Evolutionary conservation across 2,797 vertebrate species (phyloP).

Genomic region (Mareca penelope): DNA sequence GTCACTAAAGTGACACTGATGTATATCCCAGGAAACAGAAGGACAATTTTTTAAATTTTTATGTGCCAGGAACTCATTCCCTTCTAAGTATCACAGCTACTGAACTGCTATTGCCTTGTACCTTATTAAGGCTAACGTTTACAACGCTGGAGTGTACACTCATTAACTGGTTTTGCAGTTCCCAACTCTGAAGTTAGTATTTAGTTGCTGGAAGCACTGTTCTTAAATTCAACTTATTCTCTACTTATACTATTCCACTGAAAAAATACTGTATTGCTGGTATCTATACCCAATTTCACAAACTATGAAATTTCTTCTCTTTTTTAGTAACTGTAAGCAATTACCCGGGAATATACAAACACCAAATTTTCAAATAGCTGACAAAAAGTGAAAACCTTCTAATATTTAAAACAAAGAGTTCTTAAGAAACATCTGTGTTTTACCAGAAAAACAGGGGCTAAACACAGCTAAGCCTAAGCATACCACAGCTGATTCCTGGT

Average conservation of each 20-base stretch:
- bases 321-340: not conserved
- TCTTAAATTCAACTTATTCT: not conserved
- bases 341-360: not conserved
- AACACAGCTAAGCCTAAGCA: not conserved
- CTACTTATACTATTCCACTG: not conserved
- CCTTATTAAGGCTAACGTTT: not conserved
- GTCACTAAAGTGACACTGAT: constrained; percentile 34
- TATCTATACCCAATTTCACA: not conserved
- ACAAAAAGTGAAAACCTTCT: not conserved
- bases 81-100: not conserved
- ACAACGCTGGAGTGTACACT: not conserved
- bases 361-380: not conserved
- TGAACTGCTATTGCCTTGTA: not conserved
- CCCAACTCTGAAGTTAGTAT: not conserved
- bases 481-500: not conserved
- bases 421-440: not conserved
- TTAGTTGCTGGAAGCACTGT: not conserved
- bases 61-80: not conserved
- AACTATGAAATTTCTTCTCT: not conserved
- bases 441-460: not conserved
- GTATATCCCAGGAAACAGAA: constrained; percentile 33
- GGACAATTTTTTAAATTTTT: not conserved
- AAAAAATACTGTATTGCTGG: not conserved
- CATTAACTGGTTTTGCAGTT: not conserved
- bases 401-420: not conserved